phyloP scores from a whole-genome alignment of 2,113 vertebrate genomes.

The Pelodiscus sinensis region DNA sequence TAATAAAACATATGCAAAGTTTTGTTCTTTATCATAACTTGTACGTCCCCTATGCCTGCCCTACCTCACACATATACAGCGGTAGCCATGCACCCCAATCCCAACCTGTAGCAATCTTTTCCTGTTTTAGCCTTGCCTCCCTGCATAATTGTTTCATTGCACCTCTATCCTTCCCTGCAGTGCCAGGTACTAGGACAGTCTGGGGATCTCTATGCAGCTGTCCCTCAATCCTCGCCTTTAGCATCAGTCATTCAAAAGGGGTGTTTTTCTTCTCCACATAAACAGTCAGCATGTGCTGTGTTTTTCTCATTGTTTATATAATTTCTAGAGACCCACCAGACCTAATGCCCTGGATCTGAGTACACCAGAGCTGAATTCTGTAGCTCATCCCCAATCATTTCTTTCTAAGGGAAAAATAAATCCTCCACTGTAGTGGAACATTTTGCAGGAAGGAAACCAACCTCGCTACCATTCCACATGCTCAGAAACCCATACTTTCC shows the following conservation, averaged over 20 bases:
- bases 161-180: accelerated
- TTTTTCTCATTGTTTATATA: not conserved
- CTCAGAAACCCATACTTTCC: not conserved
- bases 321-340: not conserved
- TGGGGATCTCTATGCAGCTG: not conserved
- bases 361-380: not conserved
- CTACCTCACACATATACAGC: accelerated
- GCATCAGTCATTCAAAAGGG: not conserved
- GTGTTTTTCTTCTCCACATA: not conserved
- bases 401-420: not conserved
- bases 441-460: not conserved
- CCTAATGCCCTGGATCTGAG: not conserved
- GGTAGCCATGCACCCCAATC: not conserved
- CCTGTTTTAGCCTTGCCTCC: not conserved
- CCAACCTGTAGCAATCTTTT: not conserved
- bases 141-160: not conserved
- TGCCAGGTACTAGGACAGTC: not conserved
- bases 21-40: not conserved
- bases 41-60: accelerated
- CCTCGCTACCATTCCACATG: not conserved
- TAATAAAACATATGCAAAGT: accelerated
- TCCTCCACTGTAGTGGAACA: accelerated
- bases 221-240: not conserved
- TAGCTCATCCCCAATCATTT: not conserved
- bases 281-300: accelerated